These are phyloP conservation scores for Stratiolaelaps scimitus DNA, from an alignment of 1,140 invertebrate species.

Conservation along the genomic window DNA sequence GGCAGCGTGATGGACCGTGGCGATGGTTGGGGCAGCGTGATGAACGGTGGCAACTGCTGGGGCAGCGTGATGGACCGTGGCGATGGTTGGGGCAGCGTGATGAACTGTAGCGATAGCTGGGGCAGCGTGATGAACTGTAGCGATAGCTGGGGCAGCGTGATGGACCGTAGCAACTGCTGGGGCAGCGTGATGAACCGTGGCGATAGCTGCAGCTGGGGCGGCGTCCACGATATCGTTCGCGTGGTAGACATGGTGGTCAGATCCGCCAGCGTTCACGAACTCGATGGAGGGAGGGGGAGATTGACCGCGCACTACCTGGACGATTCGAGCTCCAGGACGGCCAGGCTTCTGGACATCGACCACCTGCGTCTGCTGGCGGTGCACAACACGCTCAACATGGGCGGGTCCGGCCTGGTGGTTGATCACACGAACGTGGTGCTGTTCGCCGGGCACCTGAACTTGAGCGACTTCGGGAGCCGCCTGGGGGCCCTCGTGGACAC, in stretches of 20 bases:
- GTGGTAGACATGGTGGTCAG: constrained; percentile 11
- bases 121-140: neutral
- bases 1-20: neutral
- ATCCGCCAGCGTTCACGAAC: neutral
- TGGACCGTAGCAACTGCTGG: neutral
- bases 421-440: neutral
- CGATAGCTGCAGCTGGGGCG: neutral
- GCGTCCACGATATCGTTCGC: neutral
- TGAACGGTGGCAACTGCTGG: neutral
- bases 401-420: neutral
- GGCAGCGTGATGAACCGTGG: neutral
- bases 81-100: neutral
- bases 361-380: neutral
- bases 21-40: neutral
- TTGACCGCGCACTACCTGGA: neutral
- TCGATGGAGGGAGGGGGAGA: constrained; percentile 11
- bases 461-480: neutral
- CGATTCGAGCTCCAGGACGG: constrained; percentile 4
- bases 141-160: constrained; percentile 13
- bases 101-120: neutral
- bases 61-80: neutral
- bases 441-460: constrained; percentile 5
- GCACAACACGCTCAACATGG: constrained; percentile 1
- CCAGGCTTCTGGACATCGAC: constrained; percentile 12
- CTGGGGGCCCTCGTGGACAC: neutral